Percentiles rank a stretch among this genome's conserved stretches.
Conservation (phyloP, 2,888 invertebrate species). For the Buathra laborator region DNA sequence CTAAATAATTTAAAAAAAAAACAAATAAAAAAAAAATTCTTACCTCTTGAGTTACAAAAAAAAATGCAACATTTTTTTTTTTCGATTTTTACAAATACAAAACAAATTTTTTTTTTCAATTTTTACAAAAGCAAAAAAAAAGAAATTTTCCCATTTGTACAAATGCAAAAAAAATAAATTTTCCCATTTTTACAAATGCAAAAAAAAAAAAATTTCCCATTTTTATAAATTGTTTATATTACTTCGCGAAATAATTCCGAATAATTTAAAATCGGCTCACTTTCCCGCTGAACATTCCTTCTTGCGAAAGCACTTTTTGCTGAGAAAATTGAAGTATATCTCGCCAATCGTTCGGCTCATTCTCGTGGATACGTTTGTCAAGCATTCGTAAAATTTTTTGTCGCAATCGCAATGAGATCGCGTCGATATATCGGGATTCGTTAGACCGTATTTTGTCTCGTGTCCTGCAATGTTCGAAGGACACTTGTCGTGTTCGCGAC, state of each 20-base stretch:
- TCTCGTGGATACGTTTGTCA: slow-evolving; percentile 87
- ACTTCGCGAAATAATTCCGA: background rate
- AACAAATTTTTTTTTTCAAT: too few species aligned
- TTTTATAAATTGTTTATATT: background rate
- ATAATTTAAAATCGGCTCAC: slow-evolving; percentile 33
- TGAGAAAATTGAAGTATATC: slow-evolving; percentile 90
- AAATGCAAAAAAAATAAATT: too few species aligned
- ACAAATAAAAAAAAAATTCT: background rate
- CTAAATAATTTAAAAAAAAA: slow-evolving; percentile 11
- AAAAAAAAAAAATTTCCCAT: too few species aligned
- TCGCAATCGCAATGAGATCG: slow-evolving; percentile 91
- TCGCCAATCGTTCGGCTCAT: slow-evolving; percentile 88
- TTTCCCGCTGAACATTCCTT: slow-evolving; percentile 80
- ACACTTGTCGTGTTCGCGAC: slow-evolving; percentile 90
- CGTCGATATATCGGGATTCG: slow-evolving; percentile 88
- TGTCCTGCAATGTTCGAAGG: slow-evolving; percentile 87
- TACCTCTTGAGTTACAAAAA: too few species aligned
- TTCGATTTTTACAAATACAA: too few species aligned
- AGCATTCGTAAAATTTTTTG: slow-evolving; percentile 88
- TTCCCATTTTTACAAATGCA: too few species aligned
- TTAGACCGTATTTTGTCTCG: slow-evolving; percentile 87
- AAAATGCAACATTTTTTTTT: too few species aligned
- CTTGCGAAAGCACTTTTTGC: slow-evolving; percentile 90
- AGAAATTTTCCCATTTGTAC: too few species aligned
- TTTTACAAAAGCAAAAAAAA: too few species aligned